Evolutionary conservation across 2,113 vertebrate species (phyloP).

Genomic region (Melanostigma gelatinosum): DNA sequence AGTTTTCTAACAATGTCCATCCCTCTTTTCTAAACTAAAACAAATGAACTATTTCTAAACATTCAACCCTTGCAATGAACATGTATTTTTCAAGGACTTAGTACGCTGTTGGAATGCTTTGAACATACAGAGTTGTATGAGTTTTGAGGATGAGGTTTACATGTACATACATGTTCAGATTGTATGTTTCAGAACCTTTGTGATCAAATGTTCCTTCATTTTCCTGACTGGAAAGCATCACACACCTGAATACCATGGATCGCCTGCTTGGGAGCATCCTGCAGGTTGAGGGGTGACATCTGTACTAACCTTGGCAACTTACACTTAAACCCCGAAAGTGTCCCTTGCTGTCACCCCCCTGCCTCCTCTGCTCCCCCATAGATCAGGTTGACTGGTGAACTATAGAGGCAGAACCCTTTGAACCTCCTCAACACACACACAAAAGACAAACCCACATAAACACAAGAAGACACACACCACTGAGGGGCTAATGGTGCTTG

Average conservation of each 20-base stretch:
- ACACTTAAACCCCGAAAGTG: conserved; percentile 53
- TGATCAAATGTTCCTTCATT: not conserved
- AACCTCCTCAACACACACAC: conserved; percentile 53
- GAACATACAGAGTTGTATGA: not conserved
- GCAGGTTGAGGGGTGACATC: conserved; percentile 5
- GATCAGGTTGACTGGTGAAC: conserved; percentile 70
- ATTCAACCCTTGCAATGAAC: not conserved
- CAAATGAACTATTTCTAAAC: not conserved
- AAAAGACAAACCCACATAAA: conserved; percentile 66
- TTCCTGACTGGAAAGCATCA: not conserved
- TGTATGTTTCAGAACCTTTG: not conserved
- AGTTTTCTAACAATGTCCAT: not conserved
- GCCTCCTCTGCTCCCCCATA: conserved; percentile 34
- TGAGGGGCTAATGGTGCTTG: conserved; percentile 76
- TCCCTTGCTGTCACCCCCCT: conserved; percentile 24
- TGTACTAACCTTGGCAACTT: conserved; percentile 25
- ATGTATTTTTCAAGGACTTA: not conserved
- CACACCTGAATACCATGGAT: not conserved
- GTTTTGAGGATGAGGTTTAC: not conserved
- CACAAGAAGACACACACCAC: conserved; percentile 68
- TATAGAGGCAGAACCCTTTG: conserved; percentile 63
- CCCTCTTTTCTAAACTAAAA: not conserved
- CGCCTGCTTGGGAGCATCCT: conserved; percentile 1
- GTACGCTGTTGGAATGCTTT: not conserved
- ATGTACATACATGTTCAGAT: not conserved